Conservation (phyloP, 2,888 invertebrate genomes). For the Desoria tigrina region DNA sequence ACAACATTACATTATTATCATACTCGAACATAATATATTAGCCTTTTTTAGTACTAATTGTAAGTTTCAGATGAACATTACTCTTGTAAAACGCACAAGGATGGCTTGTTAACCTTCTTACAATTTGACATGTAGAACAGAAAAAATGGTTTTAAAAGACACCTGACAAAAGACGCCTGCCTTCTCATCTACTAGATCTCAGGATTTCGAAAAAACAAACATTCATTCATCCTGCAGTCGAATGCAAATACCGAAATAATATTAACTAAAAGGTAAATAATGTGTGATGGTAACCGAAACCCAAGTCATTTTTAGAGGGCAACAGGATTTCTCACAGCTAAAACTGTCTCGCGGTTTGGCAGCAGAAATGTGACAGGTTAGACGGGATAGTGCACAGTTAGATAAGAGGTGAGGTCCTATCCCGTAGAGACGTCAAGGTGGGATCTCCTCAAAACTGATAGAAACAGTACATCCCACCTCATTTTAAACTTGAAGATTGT, state of each 20-base stretch:
- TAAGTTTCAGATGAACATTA: neutral
- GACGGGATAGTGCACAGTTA: constrained; percentile 15
- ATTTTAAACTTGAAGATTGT: neutral
- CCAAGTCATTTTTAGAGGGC: neutral
- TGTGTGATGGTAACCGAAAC: neutral
- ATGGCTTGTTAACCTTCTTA: neutral
- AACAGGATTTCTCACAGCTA: constrained; percentile 5
- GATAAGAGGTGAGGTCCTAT: constrained; percentile 16
- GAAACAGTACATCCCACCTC: constrained; percentile 3
- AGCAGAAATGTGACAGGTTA: constrained; percentile 6
- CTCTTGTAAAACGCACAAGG: no score
- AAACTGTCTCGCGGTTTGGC: constrained; percentile 2
- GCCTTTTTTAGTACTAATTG: constrained; percentile 9
- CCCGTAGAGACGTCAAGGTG: constrained; percentile 36
- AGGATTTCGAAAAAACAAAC: no score
- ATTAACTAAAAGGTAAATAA: no score
- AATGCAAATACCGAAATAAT: no score
- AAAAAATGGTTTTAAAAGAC: neutral
- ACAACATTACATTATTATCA: neutral
- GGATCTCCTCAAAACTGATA: constrained; percentile 18
- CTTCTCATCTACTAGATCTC: no score
- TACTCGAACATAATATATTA: no score
- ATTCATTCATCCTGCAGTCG: no score
- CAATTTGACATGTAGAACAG: neutral
- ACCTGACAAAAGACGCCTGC: constrained; percentile 5